phyloP scores from a whole-genome alignment of 2,888 invertebrate species.

The Eupithecia pulchellata region DNA sequence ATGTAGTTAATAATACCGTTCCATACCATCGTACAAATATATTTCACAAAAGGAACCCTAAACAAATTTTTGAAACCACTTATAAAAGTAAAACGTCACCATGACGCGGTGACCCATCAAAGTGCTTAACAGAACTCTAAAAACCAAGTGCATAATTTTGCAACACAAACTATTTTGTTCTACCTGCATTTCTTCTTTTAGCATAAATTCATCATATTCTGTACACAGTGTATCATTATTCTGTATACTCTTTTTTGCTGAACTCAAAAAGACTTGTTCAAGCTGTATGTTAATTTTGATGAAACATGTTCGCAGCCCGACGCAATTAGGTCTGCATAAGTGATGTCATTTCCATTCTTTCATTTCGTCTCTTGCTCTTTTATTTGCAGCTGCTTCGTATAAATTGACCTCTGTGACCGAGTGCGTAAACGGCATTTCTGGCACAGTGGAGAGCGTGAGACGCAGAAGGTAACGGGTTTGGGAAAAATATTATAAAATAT shows the following conservation, averaged over 20 bases:
- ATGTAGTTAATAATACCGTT: neutral
- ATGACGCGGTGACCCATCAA: no score
- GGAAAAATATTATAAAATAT: neutral
- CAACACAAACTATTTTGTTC: neutral
- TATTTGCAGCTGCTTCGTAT: conserved; percentile 52
- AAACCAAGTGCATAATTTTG: neutral
- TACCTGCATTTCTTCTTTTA: neutral
- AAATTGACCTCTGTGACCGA: conserved; percentile 50
- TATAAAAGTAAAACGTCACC: no score
- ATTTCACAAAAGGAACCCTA: no score
- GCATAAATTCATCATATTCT: neutral
- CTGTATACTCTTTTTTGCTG: conserved; percentile 8
- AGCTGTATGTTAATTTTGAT: conserved; percentile 12
- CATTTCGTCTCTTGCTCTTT: conserved; percentile 49
- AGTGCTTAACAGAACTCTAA: no score
- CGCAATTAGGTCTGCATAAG: conserved; percentile 36
- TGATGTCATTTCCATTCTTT: conserved; percentile 45
- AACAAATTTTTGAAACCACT: no score
- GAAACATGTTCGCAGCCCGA: conserved; percentile 39
- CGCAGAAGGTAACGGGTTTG: neutral
- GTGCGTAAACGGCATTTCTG: neutral
- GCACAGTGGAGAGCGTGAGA: neutral
- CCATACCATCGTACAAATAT: no score
- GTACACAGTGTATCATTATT: conserved; percentile 2
- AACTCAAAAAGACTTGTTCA: neutral